These are phyloP conservation scores for Penaeus monodon DNA, from an alignment of 2,888 invertebrate genomes.

Conservation along the genomic window DNA sequence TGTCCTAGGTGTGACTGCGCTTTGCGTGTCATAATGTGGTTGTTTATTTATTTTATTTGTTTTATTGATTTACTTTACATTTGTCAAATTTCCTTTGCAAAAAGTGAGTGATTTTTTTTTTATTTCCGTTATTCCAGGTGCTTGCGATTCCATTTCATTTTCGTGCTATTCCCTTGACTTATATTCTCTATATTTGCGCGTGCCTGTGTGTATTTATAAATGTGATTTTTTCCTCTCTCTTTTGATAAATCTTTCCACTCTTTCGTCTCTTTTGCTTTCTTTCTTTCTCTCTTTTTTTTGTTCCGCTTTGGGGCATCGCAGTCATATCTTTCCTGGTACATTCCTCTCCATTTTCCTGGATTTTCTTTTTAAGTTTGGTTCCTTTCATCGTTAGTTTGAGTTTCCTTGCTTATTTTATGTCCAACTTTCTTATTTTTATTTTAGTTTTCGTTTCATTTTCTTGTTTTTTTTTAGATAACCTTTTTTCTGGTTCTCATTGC, in stretches of 20 bases:
- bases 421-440: not conserved
- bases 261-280: not conserved
- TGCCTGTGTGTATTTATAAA: too few relatives aligned
- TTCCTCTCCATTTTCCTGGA: not conserved
- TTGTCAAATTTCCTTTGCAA: too few relatives aligned
- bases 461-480: not conserved
- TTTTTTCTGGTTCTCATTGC: too few relatives aligned
- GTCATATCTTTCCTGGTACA: not conserved
- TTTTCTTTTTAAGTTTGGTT: not conserved
- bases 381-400: not conserved
- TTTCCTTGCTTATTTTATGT: not conserved
- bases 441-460: not conserved
- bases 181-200: too few relatives aligned
- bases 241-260: not conserved
- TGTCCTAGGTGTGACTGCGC: too few relatives aligned
- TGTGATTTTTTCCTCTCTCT: not conserved
- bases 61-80: too few relatives aligned
- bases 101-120: too few relatives aligned
- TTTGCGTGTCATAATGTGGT: too few relatives aligned
- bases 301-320: not conserved
- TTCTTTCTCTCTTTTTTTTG: not conserved
- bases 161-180: too few relatives aligned
- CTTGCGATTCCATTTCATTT: too few relatives aligned
- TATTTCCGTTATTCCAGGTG: too few relatives aligned
- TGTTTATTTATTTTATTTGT: too few relatives aligned